Base-by-base conservation (phyloP, 2,113 vertebrate genomes). In the Cacatua alba region DNA sequence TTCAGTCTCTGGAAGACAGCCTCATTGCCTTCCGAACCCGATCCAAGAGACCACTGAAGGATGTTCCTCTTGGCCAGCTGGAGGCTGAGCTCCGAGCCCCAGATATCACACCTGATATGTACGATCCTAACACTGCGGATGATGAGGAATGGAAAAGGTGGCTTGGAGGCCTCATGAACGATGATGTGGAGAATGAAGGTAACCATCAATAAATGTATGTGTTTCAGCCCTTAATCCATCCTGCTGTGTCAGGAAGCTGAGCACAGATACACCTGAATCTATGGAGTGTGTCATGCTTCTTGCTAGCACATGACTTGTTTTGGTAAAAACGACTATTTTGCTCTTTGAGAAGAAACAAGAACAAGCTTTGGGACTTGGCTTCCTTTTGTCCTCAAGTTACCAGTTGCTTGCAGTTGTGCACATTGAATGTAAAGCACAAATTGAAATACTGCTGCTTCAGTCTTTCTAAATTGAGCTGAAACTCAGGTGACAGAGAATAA, bases 21-120 rank as follows among this genome's bases (percentile, higher is more conserved):
- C 97, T 99, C 82, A 99, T 99, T 26, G 99, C 99, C 4, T 98
- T 97, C 82, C 98, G 99, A 25, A 99, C 99, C 0, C 99, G 99
- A 7, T 99, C 99, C 6, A 99, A 99, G 96, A 97, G 98, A 17
- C 98, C 98, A 0, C 96, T 99, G 70, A 99, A 99, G 21, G 98
- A 99, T 43, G 97, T 99, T 3, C 99, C 99, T 7, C 96, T 99
- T 26, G 99, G 98, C 31, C 98, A 98, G 82, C 97, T 99, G 91
- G 99, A 99, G 97, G 99, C 99, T 0, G 98, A 99, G 96, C 99
- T 99, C 16, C 97, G 96, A 18, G 98, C 99, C 14, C 99, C 99
- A 0, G 99, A 99, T 46, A 99, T 99, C 95, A 99, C 99, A 0
- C 98, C 99, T 0, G 99, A 99, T 89, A 99, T 99, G 99, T 99